A percentile compares a stretch with the other conserved stretches of the same genome.
Evolutionary conservation across 1,140 invertebrate species (phyloP).

Genomic region (Probaryconus sp.): DNA sequence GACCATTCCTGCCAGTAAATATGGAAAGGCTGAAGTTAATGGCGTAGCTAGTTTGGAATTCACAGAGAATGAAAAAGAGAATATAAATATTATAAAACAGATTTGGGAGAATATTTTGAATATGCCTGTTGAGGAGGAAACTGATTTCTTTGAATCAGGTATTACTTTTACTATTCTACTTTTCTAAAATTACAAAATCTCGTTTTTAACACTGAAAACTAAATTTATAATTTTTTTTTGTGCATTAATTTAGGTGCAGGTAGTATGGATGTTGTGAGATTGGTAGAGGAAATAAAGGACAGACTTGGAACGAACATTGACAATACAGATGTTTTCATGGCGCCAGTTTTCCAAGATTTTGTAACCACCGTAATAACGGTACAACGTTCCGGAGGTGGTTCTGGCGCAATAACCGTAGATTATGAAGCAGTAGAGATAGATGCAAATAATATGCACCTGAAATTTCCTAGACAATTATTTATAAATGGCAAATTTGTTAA

Average conservation of each 20-base stretch:
- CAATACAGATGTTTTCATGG: slow-evolving; percentile 96
- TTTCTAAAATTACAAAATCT: slow-evolving; percentile 4
- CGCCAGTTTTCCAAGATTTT: slow-evolving; percentile 92
- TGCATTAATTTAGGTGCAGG: slow-evolving; percentile 82
- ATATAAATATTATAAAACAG: slow-evolving; percentile 80
- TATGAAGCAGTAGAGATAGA: slow-evolving; percentile 87
- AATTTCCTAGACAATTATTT: slow-evolving; percentile 92
- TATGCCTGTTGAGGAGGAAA: slow-evolving; percentile 85
- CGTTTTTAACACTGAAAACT: too few relatives aligned
- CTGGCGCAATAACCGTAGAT: slow-evolving; percentile 77
- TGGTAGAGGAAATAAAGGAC: slow-evolving; percentile 96
- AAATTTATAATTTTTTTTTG: slow-evolving; percentile 10
- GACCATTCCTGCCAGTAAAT: slow-evolving; percentile 91
- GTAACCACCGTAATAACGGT: slow-evolving; percentile 82
- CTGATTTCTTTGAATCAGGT: slow-evolving; percentile 94
- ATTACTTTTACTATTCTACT: slow-evolving; percentile 2
- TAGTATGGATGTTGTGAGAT: slow-evolving; percentile 96
- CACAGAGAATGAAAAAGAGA: slow-evolving; percentile 86
- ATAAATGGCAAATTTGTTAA: slow-evolving; percentile 95
- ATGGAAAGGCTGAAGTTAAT: slow-evolving; percentile 80
- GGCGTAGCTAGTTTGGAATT: slow-evolving; percentile 82
- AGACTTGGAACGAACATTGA: slow-evolving; percentile 86
- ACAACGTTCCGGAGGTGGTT: slow-evolving; percentile 80
- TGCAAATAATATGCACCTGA: slow-evolving; percentile 90
- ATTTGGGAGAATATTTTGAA: slow-evolving; percentile 94